A percentile compares a stretch with the other conserved stretches of the same genome.
Evolutionary conservation across 1,140 invertebrate species (phyloP).

Genomic region (Amphibalanus amphitrite): DNA sequence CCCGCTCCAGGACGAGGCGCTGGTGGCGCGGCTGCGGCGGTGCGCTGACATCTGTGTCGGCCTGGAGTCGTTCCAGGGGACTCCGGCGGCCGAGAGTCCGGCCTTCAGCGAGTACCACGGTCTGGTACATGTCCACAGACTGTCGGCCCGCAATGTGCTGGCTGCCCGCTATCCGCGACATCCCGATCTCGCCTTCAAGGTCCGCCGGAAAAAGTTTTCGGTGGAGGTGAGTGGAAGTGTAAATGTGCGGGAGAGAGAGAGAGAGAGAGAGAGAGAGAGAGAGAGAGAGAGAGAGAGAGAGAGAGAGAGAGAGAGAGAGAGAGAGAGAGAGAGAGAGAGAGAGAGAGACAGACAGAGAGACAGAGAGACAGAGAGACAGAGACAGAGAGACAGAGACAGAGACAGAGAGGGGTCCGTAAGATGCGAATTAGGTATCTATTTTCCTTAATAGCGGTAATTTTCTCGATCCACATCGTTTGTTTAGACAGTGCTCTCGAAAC

Average conservation of each 20-base stretch:
- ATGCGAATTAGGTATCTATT: no score
- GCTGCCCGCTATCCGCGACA: constrained; percentile 50
- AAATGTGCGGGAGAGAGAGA: no score
- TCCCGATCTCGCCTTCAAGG: constrained; percentile 62
- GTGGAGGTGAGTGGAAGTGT: constrained; percentile 40
- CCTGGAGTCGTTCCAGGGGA: constrained; percentile 64
- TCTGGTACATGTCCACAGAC: constrained; percentile 52
- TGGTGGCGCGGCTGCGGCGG: constrained; percentile 42
- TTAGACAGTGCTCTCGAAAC: no score
- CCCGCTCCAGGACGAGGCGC: constrained; percentile 34
- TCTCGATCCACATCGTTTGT: no score
- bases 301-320: no score
- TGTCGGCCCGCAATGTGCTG: constrained; percentile 53
- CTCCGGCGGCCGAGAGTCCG: constrained; percentile 56
- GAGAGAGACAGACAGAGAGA: no score
- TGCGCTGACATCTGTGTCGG: constrained; percentile 55
- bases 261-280: not conserved
- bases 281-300: no score
- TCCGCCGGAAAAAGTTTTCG: constrained; percentile 61
- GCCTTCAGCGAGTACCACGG: constrained; percentile 69
- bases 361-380: no score
- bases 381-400: no score
- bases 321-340: no score
- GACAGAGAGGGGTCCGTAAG: no score
- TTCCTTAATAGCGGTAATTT: no score